These are phyloP conservation scores for Tiliacea aurago DNA, from an alignment of 2,888 invertebrate genomes.

Conservation along the genomic window DNA sequence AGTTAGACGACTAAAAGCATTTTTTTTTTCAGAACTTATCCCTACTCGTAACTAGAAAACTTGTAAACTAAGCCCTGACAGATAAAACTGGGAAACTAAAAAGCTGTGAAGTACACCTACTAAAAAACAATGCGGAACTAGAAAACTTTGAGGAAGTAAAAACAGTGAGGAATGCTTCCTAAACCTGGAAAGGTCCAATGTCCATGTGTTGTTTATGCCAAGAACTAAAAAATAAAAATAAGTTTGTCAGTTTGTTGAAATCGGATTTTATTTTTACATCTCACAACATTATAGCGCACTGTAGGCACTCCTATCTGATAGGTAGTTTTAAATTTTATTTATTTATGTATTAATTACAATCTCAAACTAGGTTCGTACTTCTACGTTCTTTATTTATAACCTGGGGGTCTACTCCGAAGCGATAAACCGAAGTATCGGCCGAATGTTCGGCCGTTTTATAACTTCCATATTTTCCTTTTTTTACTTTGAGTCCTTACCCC, in stretches of 20 bases:
- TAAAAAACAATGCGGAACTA: not conserved
- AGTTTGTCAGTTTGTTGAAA: not conserved
- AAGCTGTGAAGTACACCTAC: not conserved
- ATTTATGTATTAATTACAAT: not conserved
- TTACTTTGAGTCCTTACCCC: no score
- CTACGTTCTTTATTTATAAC: not conserved
- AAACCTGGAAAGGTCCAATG: not conserved
- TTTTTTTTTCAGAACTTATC: slow-evolving; percentile 23
- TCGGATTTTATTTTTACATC: slow-evolving; percentile 10
- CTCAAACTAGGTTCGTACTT: not conserved
- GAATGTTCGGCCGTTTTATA: no score
- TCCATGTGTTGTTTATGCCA: slow-evolving; percentile 27
- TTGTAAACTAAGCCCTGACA: not conserved
- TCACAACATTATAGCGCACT: no score
- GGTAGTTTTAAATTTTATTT: not conserved
- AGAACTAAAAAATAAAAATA: slow-evolving; percentile 14
- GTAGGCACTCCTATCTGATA: not conserved
- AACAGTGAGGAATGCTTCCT: no score
- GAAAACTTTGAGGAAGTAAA: not conserved
- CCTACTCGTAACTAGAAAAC: not conserved
- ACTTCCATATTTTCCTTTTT: no score
- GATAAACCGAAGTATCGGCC: no score
- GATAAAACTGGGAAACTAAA: not conserved
- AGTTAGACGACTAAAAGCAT: not conserved
- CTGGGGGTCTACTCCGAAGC: no score